These are phyloP conservation scores for Gonatopus flavifemur DNA, from an alignment of 1,140 invertebrate genomes.

Conservation along the genomic window DNA sequence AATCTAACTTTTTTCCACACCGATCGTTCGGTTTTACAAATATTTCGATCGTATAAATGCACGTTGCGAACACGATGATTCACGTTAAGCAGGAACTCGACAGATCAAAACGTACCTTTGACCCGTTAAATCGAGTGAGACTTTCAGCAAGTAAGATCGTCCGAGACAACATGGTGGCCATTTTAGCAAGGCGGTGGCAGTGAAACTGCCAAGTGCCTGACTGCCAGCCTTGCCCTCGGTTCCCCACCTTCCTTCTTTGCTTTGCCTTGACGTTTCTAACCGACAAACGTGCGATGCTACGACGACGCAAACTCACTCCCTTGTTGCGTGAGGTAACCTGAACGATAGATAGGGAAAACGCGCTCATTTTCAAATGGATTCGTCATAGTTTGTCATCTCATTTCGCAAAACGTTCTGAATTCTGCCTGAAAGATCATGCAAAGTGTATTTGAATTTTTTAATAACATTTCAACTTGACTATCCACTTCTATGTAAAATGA, in stretches of 20 bases:
- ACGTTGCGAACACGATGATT: background rate
- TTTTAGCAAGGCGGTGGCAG: slow-evolving; percentile 54
- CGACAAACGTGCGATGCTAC: slow-evolving; percentile 11
- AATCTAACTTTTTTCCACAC: too few species aligned
- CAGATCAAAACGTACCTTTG: slow-evolving; percentile 62
- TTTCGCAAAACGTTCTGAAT: too few species aligned
- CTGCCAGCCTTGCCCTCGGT: slow-evolving; percentile 21
- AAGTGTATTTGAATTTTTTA: too few species aligned
- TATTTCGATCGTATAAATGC: background rate
- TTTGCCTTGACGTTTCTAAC: slow-evolving; percentile 22
- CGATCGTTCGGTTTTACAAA: background rate
- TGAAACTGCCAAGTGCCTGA: slow-evolving; percentile 31
- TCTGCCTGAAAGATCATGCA: too few species aligned
- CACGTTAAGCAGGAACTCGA: background rate
- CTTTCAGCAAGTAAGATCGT: slow-evolving; percentile 65
- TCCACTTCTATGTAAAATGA: too few species aligned
- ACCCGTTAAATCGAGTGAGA: slow-evolving; percentile 63
- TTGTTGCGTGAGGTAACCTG: too few species aligned
- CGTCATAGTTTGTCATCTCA: too few species aligned
- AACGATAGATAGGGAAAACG: too few species aligned
- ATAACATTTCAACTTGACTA: too few species aligned
- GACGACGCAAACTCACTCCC: slow-evolving; percentile 24
- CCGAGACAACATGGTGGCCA: slow-evolving; percentile 71
- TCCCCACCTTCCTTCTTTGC: slow-evolving; percentile 19
- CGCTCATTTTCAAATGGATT: too few species aligned